Percentiles rank a stretch among this genome's conserved stretches.
These are phyloP conservation scores for Brachirus orientalis DNA, from an alignment of 2,113 vertebrate genomes.

Conservation along the genomic window DNA sequence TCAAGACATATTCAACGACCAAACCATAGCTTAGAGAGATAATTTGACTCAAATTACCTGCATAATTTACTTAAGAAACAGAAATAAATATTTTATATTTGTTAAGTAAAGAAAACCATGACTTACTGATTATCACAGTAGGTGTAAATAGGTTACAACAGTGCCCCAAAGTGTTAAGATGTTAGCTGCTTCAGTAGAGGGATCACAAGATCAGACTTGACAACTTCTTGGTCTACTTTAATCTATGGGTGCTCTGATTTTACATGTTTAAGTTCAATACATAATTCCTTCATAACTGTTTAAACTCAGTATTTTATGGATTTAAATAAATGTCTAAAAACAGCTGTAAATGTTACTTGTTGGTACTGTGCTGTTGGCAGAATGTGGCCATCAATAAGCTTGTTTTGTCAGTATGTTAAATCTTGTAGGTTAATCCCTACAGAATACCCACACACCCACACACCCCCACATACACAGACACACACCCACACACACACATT, in stretches of 20 bases:
- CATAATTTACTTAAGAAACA: background rate
- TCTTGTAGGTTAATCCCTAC: slow-evolving; percentile 66
- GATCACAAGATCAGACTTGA: slow-evolving; percentile 74
- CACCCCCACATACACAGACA: no score
- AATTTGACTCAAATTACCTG: background rate
- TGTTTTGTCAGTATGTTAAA: slow-evolving; percentile 21
- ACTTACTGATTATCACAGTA: background rate
- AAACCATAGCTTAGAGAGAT: background rate
- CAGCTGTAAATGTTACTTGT: slow-evolving; percentile 49
- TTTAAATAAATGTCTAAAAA: background rate
- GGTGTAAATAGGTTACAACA: no score
- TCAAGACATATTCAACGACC: background rate
- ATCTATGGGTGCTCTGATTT: slow-evolving; percentile 19
- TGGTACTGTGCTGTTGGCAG: slow-evolving; percentile 17
- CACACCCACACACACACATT: slow-evolving; percentile 14
- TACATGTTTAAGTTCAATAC: background rate
- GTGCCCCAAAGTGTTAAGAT: slow-evolving; percentile 26
- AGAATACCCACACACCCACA: slow-evolving; percentile 34
- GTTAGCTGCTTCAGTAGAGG: slow-evolving; percentile 36
- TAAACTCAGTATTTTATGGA: no score
- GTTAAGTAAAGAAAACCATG: background rate
- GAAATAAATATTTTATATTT: background rate
- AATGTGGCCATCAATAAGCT: slow-evolving; percentile 16
- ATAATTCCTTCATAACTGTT: no score
- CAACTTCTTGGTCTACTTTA: slow-evolving; percentile 32